Conservation (phyloP, 2,797 vertebrate species). For the Octomys mimax region DNA sequence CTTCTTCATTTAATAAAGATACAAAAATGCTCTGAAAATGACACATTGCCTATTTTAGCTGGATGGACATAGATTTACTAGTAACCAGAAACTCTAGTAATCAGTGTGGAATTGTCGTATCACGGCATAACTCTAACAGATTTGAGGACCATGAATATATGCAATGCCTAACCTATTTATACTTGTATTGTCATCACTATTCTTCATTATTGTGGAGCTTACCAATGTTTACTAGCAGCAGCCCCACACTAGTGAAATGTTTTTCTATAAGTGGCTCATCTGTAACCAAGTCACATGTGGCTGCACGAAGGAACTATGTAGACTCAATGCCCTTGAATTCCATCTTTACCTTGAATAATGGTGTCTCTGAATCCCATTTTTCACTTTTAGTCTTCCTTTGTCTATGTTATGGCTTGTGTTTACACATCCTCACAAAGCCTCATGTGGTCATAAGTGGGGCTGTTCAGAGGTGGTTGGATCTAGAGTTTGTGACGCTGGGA, state of each 20-base stretch:
- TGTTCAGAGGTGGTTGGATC: not conserved
- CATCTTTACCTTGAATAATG: not conserved
- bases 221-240: not conserved
- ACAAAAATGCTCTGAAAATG: conserved; percentile 13
- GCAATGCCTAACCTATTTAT: not conserved
- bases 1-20: conserved; percentile 6
- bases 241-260: not conserved
- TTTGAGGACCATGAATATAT: not conserved
- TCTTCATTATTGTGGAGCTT: not conserved
- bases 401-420: not conserved
- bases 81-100: not conserved
- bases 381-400: not conserved
- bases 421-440: not conserved
- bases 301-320: not conserved
- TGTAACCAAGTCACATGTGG: not conserved
- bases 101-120: not conserved
- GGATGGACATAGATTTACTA: not conserved
- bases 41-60: not conserved
- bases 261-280: not conserved
- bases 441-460: not conserved
- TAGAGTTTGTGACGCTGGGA: not conserved
- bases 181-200: not conserved
- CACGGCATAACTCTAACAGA: not conserved
- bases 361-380: not conserved
- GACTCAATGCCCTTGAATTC: not conserved